phyloP scores from a whole-genome alignment of 1,140 invertebrate genomes.

The Nylanderia fulva region DNA sequence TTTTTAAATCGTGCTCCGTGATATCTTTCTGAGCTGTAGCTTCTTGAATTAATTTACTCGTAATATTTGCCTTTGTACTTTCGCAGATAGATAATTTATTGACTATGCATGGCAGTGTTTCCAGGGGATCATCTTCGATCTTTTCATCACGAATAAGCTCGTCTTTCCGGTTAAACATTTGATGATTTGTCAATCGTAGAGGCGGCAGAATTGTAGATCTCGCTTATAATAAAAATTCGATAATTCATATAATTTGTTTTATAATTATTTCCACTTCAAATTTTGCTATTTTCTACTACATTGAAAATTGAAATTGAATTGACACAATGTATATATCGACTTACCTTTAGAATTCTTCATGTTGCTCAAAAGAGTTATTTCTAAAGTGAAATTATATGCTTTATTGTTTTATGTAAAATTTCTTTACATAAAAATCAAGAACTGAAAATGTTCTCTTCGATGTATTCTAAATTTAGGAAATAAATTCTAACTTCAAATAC shows the following conservation, averaged over 20 bases:
- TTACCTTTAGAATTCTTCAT: slow-evolving; percentile 33
- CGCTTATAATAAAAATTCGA: neutral
- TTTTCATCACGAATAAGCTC: neutral
- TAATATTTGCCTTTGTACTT: neutral
- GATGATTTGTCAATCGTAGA: neutral
- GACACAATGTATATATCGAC: neutral
- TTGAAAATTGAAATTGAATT: neutral
- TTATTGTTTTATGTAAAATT: neutral
- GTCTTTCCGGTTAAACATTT: neutral
- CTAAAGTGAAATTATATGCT: neutral
- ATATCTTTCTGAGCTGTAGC: neutral
- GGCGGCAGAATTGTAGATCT: slow-evolving; percentile 2
- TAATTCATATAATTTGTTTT: neutral
- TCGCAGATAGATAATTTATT: neutral
- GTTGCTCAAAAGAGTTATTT: neutral
- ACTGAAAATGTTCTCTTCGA: neutral
- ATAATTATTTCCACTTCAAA: neutral
- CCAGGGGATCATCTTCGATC: too few species aligned
- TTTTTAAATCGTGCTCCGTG: neutral
- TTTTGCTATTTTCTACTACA: neutral
- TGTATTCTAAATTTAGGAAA: neutral
- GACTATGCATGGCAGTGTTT: neutral
- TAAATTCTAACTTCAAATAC: too few species aligned
- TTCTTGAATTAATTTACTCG: slow-evolving; percentile 11
- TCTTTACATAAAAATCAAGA: neutral